These are phyloP conservation scores for Montipora sp. DNA, from an alignment of 64 coral and sea anemone species.

Conservation along the genomic window DNA sequence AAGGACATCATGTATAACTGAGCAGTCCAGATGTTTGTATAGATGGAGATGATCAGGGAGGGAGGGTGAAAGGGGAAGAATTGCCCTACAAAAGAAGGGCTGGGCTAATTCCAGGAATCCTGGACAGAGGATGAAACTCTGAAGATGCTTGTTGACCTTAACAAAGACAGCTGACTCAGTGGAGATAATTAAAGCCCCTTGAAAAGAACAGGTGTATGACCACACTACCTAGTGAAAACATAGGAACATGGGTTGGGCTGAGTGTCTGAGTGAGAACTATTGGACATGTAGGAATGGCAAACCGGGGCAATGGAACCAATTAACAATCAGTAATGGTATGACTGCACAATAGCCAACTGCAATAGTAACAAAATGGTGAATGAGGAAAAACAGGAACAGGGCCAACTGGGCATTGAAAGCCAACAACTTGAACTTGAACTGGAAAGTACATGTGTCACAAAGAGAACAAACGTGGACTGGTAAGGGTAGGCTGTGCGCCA, in stretches of 20 bases:
- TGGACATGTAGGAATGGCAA: background rate
- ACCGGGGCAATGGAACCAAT: background rate
- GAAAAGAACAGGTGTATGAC: background rate
- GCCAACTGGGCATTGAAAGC: background rate
- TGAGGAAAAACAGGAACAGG: background rate
- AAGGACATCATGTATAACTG: background rate
- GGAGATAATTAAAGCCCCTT: background rate
- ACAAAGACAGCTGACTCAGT: background rate
- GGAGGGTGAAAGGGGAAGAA: too few relatives aligned
- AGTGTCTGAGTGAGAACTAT: too few relatives aligned
- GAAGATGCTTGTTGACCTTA: background rate
- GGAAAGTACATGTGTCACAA: background rate
- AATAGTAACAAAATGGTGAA: background rate
- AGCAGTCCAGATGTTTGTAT: background rate
- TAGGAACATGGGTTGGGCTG: too few relatives aligned
- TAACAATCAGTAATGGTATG: too few relatives aligned
- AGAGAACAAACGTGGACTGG: background rate
- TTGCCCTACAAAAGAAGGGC: too few relatives aligned
- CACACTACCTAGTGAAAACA: too few relatives aligned
- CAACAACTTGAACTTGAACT: background rate
- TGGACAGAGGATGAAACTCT: background rate
- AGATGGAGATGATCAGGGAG: too few relatives aligned
- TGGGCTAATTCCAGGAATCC: background rate
- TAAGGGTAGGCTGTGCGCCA: background rate
- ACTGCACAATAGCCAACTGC: background rate